Conservation (phyloP, 2,888 invertebrate genomes). For the Heliconius charithonia region DNA sequence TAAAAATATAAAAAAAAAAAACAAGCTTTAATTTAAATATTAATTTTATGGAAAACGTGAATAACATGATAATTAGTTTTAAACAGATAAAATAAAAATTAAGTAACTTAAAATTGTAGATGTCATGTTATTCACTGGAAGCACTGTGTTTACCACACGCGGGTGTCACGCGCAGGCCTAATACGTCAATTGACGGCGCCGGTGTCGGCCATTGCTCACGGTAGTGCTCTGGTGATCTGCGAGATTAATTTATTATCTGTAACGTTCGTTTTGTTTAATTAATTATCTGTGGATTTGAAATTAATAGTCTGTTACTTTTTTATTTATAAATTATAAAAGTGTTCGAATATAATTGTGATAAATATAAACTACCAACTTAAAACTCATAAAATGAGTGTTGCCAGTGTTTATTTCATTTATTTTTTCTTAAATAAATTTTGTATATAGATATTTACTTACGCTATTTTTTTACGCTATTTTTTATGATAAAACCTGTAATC, state of each 20-base stretch:
- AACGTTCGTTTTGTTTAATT: constrained; percentile 2
- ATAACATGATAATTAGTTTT: neutral
- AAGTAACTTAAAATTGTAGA: neutral
- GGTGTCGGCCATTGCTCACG: constrained; percentile 79
- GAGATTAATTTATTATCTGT: constrained; percentile 46
- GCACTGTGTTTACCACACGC: constrained; percentile 37
- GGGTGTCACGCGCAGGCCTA: constrained; percentile 74
- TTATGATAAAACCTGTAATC: neutral
- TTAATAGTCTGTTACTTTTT: neutral
- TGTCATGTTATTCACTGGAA: constrained; percentile 3
- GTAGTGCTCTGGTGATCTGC: constrained; percentile 63
- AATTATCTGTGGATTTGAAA: constrained; percentile 3
- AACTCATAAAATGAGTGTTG: constrained; percentile 15
- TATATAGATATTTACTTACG: neutral
- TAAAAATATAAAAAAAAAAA: neutral
- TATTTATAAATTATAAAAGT: neutral
- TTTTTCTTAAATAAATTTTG: neutral
- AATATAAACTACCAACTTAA: neutral
- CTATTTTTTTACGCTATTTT: neutral
- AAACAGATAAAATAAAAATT: constrained; percentile 1
- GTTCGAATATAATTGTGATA: neutral
- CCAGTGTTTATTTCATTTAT: neutral
- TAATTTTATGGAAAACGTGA: neutral
- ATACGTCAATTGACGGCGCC: constrained; percentile 82
- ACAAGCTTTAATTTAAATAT: neutral